Base-by-base conservation (phyloP, 2,797 vertebrate genomes). In the Tinamus major region DNA sequence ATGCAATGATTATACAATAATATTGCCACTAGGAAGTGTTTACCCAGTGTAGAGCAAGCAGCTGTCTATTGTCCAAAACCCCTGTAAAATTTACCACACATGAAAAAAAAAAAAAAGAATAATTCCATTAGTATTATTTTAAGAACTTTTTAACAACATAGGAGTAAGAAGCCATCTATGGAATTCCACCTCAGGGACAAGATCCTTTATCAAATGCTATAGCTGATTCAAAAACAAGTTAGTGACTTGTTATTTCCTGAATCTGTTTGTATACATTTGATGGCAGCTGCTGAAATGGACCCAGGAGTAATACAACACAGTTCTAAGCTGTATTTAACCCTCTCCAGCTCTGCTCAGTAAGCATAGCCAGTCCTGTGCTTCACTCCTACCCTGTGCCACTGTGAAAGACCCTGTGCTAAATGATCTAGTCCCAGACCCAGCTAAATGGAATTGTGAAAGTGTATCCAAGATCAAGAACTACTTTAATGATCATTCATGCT, bases 271-370 rank as follows among this genome's bases (percentile, higher is more conserved):
- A 74, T 63, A 78, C 62, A 86, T 85, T 79, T 68, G 89, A 53
- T 33, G 91, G 24, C 39, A 84, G 44, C 13, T 91, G 33, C n/a
- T 31, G 82, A 84, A 90, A 24, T 13, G 27, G 89, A 70, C 27
- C 20, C 61, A 88, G 59, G 88, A 85, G 21, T 85, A 79, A 68
- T n/a, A 58, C 2, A 85, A 9, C 31, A 90, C 31, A 89, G 55
- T 41, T 33, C 26, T 48, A 88, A 92, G 39, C n/a, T 74, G 53
- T 41, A 86, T 90, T 93, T 93, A 94, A 88, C 63, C 68, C 83
- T 39, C 53, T 31, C 9, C 21, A n/a, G 33, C 23, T 39, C 46
- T 70, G 46, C 44, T 88, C 35, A 71, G 24, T 56, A 63, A 69
- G 62, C 51, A 79, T 9, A 65, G 26, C 71, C 12, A n/a, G 19